Conservation (phyloP, 2,888 invertebrate genomes). For the Augiades crinisus region DNA sequence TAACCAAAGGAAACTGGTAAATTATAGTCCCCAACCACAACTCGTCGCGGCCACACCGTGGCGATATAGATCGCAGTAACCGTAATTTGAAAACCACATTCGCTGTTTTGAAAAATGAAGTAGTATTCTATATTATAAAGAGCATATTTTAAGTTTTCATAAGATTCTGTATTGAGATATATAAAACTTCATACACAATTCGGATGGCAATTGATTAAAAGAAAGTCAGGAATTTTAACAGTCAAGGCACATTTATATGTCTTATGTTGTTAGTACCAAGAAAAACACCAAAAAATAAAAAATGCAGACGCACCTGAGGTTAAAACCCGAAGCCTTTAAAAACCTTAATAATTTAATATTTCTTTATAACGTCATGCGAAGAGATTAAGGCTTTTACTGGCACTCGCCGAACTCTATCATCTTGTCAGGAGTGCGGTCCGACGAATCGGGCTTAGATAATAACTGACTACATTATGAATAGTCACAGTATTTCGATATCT, state of each 20-base stretch:
- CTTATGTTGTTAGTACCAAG: too few relatives aligned
- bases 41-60: conserved; percentile 49
- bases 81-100: conserved; percentile 14
- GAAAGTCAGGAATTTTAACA: too few relatives aligned
- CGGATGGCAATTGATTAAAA: too few relatives aligned
- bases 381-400: conserved; percentile 26
- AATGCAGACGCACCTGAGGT: too few relatives aligned
- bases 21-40: conserved; percentile 68
- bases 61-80: conserved; percentile 53
- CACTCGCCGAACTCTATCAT: conserved; percentile 40
- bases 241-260: too few relatives aligned
- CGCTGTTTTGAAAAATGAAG: neutral
- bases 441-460: conserved; percentile 43
- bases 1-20: conserved; percentile 74
- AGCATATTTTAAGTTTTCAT: too few relatives aligned
- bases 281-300: too few relatives aligned
- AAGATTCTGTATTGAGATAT: too few relatives aligned
- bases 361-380: conserved; percentile 1
- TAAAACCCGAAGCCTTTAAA: neutral
- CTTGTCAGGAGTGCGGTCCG: conserved; percentile 30
- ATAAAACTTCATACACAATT: too few relatives aligned
- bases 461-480: conserved; percentile 36
- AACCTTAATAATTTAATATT: conserved; percentile 15
- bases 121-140: too few relatives aligned
- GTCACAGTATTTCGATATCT: conserved; percentile 26